Evolutionary conservation across 1,140 invertebrate species (phyloP).

Genomic region (Sinonovacula constricta): DNA sequence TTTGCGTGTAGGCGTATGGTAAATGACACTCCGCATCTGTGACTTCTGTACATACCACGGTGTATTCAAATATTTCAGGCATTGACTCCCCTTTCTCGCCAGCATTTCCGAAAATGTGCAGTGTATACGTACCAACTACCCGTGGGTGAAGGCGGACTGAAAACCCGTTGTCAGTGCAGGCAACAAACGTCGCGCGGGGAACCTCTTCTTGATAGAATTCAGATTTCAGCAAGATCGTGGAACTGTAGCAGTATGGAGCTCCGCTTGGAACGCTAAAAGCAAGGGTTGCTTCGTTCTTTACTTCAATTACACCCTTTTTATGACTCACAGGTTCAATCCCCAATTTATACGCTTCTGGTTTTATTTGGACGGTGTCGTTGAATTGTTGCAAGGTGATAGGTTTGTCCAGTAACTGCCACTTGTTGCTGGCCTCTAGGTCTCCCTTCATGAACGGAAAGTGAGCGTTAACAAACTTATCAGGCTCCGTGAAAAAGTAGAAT

Average conservation of each 20-base stretch:
- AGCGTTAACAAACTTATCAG: no score
- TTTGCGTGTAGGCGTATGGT: not conserved
- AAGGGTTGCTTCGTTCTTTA: constrained; percentile 50
- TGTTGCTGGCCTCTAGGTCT: no score
- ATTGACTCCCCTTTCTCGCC: not conserved
- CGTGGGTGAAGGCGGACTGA: no score
- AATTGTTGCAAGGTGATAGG: constrained; percentile 47
- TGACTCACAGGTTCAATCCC: constrained; percentile 46
- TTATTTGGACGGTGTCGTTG: no score
- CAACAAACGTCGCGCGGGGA: no score
- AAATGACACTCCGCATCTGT: constrained; percentile 5
- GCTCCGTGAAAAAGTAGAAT: constrained; percentile 79
- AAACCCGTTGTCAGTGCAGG: no score
- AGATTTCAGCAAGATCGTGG: constrained; percentile 3
- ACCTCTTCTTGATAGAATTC: constrained; percentile 32
- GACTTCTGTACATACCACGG: constrained; percentile 32
- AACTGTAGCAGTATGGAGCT: not conserved
- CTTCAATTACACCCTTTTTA: constrained; percentile 8
- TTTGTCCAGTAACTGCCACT: constrained; percentile 52
- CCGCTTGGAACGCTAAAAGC: not conserved
- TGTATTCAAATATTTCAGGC: constrained; percentile 34
- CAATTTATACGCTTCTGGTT: no score
- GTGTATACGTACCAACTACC: constrained; percentile 30
- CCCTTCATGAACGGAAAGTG: constrained; percentile 78
- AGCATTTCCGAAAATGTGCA: constrained; percentile 36